phyloP scores from a whole-genome alignment of 2,797 vertebrate species.

The Silurus lanzhouensis region DNA sequence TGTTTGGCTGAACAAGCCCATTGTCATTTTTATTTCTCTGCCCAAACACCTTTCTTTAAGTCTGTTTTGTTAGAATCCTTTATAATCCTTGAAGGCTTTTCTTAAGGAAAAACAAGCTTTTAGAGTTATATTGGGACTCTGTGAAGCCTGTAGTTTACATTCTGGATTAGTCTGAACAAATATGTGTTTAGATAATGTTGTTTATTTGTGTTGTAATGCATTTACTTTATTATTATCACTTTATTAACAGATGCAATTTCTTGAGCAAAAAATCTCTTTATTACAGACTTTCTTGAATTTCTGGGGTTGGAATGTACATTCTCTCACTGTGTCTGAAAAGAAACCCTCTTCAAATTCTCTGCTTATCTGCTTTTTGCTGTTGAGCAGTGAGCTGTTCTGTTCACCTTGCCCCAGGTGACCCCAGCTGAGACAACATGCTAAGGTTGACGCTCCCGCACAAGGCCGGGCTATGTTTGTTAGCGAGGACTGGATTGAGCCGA shows the following conservation, averaged over 20 bases:
- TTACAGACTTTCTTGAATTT: background rate
- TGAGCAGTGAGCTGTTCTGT: conserved; percentile 21
- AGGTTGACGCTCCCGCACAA: conserved; percentile 55
- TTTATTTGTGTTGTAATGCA: background rate
- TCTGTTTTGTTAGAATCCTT: background rate
- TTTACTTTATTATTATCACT: background rate
- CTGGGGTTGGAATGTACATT: background rate
- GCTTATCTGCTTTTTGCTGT: background rate
- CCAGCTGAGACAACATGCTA: conserved; percentile 48
- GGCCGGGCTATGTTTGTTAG: conserved; percentile 42
- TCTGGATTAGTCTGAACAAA: background rate
- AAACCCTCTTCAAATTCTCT: background rate
- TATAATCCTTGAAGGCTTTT: background rate
- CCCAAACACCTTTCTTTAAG: background rate
- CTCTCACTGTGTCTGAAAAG: background rate
- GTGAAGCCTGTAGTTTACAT: background rate
- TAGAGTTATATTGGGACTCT: background rate
- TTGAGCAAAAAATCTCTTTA: background rate
- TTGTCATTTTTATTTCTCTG: conserved; percentile 37
- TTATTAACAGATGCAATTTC: background rate
- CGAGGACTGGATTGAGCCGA: conserved; percentile 29
- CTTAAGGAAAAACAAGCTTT: background rate
- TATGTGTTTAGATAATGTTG: background rate
- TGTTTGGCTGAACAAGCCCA: conserved; percentile 44
- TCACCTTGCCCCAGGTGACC: conserved; percentile 43